Conservation (phyloP, 2,113 vertebrate genomes). For the Neomonachus schauinslandi region DNA sequence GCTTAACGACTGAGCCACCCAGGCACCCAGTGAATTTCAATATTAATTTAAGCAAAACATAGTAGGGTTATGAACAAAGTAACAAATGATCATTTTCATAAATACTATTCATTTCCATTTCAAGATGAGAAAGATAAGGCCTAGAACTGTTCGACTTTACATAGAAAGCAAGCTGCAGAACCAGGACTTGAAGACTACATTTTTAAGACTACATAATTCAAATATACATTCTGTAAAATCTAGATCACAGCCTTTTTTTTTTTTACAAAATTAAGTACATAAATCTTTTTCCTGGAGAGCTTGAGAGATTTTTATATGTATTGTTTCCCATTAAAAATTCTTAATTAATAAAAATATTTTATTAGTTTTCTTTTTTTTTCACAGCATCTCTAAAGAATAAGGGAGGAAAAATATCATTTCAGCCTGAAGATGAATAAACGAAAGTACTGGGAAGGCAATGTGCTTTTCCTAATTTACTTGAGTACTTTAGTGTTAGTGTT, state of each 20-base stretch:
- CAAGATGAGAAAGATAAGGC: slow-evolving; percentile 8
- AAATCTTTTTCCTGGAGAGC: neutral
- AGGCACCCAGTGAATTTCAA: neutral
- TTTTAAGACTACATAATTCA: slow-evolving; percentile 32
- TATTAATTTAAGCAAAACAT: slow-evolving; percentile 32
- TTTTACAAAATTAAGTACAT: slow-evolving; percentile 29
- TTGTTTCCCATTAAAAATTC: neutral
- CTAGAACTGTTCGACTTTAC: neutral
- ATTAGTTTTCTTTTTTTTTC: neutral
- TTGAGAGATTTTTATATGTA: neutral
- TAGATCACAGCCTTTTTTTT: neutral
- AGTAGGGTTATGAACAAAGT: neutral
- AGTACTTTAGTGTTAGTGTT: neutral
- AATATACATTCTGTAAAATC: slow-evolving; percentile 48
- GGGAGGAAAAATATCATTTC: neutral
- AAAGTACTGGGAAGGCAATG: neutral
- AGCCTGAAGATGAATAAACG: neutral
- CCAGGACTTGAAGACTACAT: neutral
- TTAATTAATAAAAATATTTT: slow-evolving; percentile 12
- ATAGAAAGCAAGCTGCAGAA: neutral
- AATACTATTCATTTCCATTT: slow-evolving; percentile 10
- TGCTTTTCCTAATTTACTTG: neutral
- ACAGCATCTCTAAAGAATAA: neutral
- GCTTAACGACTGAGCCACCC: too few species aligned
- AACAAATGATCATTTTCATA: neutral